These are phyloP conservation scores for Baryphthengus martii DNA, from an alignment of 2,113 vertebrate genomes.

Conservation along the genomic window DNA sequence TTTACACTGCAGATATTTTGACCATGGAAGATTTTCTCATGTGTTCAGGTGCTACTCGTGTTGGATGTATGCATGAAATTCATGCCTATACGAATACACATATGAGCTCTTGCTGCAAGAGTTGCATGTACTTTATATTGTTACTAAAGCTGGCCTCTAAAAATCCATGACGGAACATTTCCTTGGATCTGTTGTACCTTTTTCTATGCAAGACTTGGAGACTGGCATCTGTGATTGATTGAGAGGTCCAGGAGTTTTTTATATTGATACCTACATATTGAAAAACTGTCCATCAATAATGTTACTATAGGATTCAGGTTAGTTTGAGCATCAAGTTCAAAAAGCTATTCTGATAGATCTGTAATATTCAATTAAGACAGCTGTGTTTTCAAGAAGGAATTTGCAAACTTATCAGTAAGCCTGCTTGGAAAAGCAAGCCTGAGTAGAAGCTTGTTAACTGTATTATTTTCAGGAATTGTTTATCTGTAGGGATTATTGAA, in stretches of 20 bases:
- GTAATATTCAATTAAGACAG: not conserved
- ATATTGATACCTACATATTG: not conserved
- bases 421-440: not conserved
- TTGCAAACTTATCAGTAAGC: not conserved
- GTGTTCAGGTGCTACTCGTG: not conserved
- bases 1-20: not conserved
- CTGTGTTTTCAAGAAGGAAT: not conserved
- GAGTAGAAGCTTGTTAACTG: not conserved
- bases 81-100: not conserved
- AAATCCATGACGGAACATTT: not conserved
- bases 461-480: not conserved
- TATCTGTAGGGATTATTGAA: not conserved
- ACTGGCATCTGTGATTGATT: not conserved
- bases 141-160: not conserved
- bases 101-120: not conserved
- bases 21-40: not conserved
- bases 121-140: not conserved
- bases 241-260: not conserved
- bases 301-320: not conserved
- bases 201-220: not conserved
- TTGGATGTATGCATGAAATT: not conserved
- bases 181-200: not conserved
- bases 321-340: not conserved
- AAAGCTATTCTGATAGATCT: not conserved
- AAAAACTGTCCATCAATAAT: not conserved